Conservation (phyloP, 1,140 invertebrate genomes). For the Frieseomelitta varia region DNA sequence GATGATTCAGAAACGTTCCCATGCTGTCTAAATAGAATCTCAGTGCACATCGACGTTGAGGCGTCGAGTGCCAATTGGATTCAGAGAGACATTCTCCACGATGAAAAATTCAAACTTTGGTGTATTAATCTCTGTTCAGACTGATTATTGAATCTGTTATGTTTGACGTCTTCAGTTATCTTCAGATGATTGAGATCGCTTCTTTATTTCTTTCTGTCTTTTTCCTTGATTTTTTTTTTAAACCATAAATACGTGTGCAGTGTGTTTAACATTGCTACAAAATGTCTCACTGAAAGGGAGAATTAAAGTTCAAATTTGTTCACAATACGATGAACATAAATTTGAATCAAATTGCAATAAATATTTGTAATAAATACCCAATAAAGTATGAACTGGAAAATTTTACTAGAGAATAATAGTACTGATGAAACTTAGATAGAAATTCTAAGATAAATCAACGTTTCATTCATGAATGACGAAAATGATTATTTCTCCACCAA, state of each 20-base stretch:
- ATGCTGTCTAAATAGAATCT: constrained; percentile 41
- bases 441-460: no score
- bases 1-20: constrained; percentile 44
- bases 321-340: no score
- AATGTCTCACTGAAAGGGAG: neutral
- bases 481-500: no score
- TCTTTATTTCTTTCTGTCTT: neutral
- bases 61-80: neutral
- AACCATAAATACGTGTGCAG: neutral
- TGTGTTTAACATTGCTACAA: neutral
- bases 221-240: neutral
- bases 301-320: neutral
- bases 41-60: neutral
- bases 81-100: neutral
- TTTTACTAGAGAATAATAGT: no score
- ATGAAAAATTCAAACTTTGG: constrained; percentile 25
- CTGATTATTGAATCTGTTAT: neutral
- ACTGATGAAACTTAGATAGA: no score
- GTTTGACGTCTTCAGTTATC: constrained; percentile 6
- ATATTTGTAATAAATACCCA: no score
- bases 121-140: constrained; percentile 24
- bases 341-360: no score
- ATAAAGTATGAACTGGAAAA: no score
- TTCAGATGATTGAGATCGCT: neutral
- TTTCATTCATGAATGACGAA: no score